Base-by-base conservation (phyloP, 2,113 vertebrate genomes). In the Ctenodactylus gundi region DNA sequence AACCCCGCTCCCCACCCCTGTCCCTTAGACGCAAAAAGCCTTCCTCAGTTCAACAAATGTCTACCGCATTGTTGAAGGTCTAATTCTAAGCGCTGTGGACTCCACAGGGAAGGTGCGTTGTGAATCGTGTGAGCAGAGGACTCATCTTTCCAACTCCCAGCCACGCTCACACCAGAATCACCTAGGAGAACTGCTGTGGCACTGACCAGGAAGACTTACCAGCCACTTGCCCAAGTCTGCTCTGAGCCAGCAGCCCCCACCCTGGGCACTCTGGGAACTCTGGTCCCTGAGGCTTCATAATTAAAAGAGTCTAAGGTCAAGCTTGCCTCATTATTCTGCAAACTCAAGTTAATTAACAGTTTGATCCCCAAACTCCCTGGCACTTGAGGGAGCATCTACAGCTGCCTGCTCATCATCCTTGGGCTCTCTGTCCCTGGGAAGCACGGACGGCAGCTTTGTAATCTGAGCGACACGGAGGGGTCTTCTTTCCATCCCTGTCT, bases 331-430 rank as follows among this genome's bases (percentile, higher is more conserved):
- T 49, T 86, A 29, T 58, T 6, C 11, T 80, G 4, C 1, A 1
- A 62, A 72, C 18, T 31, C 90, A 80, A 90, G 49, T 36, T 78
- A 46, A 23, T 12, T 2, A 93, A 77, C 51, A 36, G 29, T 84
- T 90, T 73, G 65, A 14, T 29, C 5, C 21, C 91, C 62, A 96
- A 88, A 44, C 51, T 86, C 55, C 20, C 44, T 75, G 1, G 53
- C 67, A 41, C 68, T 7, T 34, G 15, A n/a, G n/a, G 78, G 13
- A 3, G 25, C 9, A 72, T 68, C 44, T 0, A 0, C 76, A 91
- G 70, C 46, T 36, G 3, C 65, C 68, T 80, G 29, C 29, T 55
- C 11, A n/a, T n/a, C n/a, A n/a, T n/a, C 27, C n/a, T 0, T 0
- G 34, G 7, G 1, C 27, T 55, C 31, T 1, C 85, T 87, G 81